Conservation (phyloP, 2,113 vertebrate species). For the Arvicanthis niloticus region DNA sequence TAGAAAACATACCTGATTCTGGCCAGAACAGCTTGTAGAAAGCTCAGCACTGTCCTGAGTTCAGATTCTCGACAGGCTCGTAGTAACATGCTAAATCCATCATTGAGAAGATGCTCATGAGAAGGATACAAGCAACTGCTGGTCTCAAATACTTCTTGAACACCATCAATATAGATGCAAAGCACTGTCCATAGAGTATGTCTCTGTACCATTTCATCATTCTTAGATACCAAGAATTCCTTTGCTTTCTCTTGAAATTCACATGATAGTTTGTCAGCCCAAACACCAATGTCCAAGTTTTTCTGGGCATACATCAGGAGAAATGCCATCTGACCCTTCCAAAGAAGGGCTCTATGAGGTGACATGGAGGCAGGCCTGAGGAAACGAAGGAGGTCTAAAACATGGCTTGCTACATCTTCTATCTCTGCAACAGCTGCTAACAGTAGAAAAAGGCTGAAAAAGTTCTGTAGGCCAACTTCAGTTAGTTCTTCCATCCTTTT, state of each 20-base stretch:
- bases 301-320: conserved; percentile 93
- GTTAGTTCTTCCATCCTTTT: conserved; percentile 96
- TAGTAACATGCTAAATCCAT: conserved; percentile 96
- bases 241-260: conserved; percentile 93
- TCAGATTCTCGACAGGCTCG: conserved; percentile 94
- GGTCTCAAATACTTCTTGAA: conserved; percentile 95
- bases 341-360: conserved; percentile 89
- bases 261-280: conserved; percentile 90
- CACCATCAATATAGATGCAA: conserved; percentile 94
- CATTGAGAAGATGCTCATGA: conserved; percentile 95
- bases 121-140: conserved; percentile 92
- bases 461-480: conserved; percentile 95
- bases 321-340: conserved; percentile 95
- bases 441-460: conserved; percentile 94
- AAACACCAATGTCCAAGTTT: conserved; percentile 92
- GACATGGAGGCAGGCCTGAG: conserved; percentile 86
- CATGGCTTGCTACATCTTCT: conserved; percentile 92
- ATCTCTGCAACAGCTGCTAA: conserved; percentile 91
- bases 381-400: conserved; percentile 91
- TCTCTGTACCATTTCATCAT: conserved; percentile 89
- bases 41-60: conserved; percentile 91
- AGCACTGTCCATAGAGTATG: conserved; percentile 94
- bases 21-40: conserved; percentile 92
- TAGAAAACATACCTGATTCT: conserved; percentile 92
- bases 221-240: conserved; percentile 94